Evolutionary conservation across 2,113 vertebrate genomes (phyloP).

Genomic region (Cromileptes altivelis): DNA sequence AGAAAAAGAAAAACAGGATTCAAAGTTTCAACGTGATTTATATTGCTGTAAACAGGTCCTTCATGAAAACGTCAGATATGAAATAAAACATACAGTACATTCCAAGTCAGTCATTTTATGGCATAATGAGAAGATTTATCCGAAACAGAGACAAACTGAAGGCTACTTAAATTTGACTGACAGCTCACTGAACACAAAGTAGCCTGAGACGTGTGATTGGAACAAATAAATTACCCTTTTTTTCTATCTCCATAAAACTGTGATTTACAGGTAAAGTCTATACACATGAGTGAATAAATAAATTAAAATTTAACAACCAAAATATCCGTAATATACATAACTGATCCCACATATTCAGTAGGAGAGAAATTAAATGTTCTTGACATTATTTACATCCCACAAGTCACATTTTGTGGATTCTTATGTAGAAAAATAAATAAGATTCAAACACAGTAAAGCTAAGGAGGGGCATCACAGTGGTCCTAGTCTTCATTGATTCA

Average conservation of each 20-base stretch:
- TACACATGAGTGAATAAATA: slow-evolving; percentile 42
- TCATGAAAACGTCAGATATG: slow-evolving; percentile 38
- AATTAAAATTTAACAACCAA: slow-evolving; percentile 48
- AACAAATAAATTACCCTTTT: slow-evolving; percentile 35
- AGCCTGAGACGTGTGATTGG: slow-evolving; percentile 43
- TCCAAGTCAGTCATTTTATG: slow-evolving; percentile 55
- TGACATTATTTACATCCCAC: slow-evolving; percentile 59
- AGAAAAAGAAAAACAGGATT: slow-evolving; percentile 3
- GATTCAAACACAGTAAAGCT: slow-evolving; percentile 68
- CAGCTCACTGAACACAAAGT: slow-evolving; percentile 46
- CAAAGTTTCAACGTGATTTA: slow-evolving; percentile 41
- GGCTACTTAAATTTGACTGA: slow-evolving; percentile 40
- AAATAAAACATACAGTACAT: slow-evolving; percentile 70
- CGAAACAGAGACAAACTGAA: slow-evolving; percentile 31
- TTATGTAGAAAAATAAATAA: slow-evolving; percentile 71
- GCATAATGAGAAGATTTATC: slow-evolving; percentile 36
- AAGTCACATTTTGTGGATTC: slow-evolving; percentile 57
- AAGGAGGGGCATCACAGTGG: slow-evolving; percentile 80
- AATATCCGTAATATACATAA: slow-evolving; percentile 46
- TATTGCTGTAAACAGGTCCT: slow-evolving; percentile 72
- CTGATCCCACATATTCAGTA: slow-evolving; percentile 26
- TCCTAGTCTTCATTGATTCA: slow-evolving; percentile 65
- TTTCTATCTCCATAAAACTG: slow-evolving; percentile 33
- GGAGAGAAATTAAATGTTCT: slow-evolving; percentile 38
- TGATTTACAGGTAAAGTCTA: slow-evolving; percentile 32